These are phyloP conservation scores for Pterobdella sp. DNA, from an alignment of 2,888 invertebrate genomes.

Conservation along the genomic window DNA sequence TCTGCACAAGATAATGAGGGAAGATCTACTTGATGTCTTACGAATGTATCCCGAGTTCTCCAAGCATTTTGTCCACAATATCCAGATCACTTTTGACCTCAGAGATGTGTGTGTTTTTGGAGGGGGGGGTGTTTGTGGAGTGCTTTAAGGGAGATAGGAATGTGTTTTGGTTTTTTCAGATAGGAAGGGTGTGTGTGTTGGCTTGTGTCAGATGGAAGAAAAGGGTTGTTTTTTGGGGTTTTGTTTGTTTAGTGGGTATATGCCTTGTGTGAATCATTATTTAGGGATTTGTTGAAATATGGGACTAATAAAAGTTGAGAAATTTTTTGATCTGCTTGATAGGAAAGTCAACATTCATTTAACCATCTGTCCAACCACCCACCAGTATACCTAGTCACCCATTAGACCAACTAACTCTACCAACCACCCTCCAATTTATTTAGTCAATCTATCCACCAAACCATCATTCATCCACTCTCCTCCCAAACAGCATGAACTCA, in stretches of 20 bases:
- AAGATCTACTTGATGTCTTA: conserved; percentile 87
- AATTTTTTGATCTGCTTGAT: no score
- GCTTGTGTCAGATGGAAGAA: not conserved
- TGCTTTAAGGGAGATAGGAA: not conserved
- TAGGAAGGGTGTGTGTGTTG: not conserved
- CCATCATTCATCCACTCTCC: not conserved
- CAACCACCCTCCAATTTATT: no score
- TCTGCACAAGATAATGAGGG: conserved; percentile 89
- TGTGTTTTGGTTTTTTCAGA: not conserved
- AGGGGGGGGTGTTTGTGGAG: conserved; percentile 7
- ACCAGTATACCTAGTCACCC: not conserved
- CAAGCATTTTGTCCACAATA: conserved; percentile 80
- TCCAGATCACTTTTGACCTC: conserved; percentile 91
- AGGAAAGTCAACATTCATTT: no score
- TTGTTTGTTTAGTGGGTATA: no score
- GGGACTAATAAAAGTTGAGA: no score
- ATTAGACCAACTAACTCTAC: not conserved
- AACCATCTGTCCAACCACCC: no score
- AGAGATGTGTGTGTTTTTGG: conserved; percentile 67
- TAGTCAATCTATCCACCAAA: no score
- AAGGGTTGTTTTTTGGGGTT: not conserved
- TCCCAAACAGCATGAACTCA: conserved; percentile 36
- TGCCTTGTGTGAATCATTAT: no score
- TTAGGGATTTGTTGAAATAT: no score
- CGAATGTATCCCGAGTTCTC: conserved; percentile 96